These are phyloP conservation scores for Prunella strophiata DNA, from an alignment of 2,797 vertebrate genomes.

Conservation along the genomic window DNA sequence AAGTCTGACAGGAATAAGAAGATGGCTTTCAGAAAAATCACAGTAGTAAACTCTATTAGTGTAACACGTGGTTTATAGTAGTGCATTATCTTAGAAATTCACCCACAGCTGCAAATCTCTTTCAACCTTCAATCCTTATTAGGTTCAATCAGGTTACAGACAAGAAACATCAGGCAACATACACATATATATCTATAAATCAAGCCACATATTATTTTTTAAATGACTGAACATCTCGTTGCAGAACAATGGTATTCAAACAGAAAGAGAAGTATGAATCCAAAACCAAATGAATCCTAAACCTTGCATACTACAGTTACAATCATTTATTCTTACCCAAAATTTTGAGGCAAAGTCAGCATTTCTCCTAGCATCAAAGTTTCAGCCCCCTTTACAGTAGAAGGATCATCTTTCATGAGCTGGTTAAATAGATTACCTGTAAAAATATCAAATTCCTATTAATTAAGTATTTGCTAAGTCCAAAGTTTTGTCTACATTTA, in stretches of 20 bases:
- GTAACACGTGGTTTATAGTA: neutral
- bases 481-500: neutral
- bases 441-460: constrained; percentile 29
- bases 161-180: neutral
- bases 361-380: constrained; percentile 95
- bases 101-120: neutral
- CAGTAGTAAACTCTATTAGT: neutral
- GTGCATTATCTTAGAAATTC: neutral
- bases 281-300: neutral
- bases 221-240: neutral
- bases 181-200: neutral
- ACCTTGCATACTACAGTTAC: neutral
- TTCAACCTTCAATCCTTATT: neutral
- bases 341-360: constrained; percentile 97
- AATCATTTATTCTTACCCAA: constrained; percentile 84
- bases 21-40: neutral
- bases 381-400: constrained; percentile 94
- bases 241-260: neutral
- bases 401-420: constrained; percentile 95
- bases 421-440: constrained; percentile 89
- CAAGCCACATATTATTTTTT: neutral
- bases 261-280: neutral
- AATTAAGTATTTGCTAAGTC: neutral
- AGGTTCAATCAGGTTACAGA: neutral
- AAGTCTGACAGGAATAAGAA: neutral